Evolutionary conservation across 2,113 vertebrate species (phyloP), one percentile per base, ranked within the genome.

Genomic region (Dinomys branickii): DNA sequence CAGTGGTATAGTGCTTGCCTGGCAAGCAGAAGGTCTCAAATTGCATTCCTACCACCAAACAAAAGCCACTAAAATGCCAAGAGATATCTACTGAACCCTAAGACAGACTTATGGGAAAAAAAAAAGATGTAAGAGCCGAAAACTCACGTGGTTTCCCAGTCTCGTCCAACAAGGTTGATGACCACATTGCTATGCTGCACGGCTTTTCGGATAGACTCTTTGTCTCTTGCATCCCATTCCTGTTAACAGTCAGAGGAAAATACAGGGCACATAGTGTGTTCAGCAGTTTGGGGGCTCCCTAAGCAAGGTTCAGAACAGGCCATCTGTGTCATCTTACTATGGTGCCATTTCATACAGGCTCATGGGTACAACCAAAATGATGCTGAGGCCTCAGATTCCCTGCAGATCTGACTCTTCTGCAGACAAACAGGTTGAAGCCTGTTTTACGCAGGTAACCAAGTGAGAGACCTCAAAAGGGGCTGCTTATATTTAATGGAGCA

Each of bases 141-240:
- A 44, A 90, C 93, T 98, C 98, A 99, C 99, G 96, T 99, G 3
- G 99, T 99, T 98, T 99, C 99, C 99, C 99, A 99, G 47, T 99
- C 99, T 97, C 98, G 98, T 87, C 99, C 99, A 91, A 99, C 98
- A 44, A 99, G 99, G 88, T 99, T 99, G 98, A 99, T 99, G 98
- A 99, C 99, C 65, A 99, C 99, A 28, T 99, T 99, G 85, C 99
- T 99, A 98, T 99, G 97, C 73, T 99, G 98, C 89, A 99, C 85
- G 0, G 99, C 99, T 97, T 94, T 99, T 96, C 97, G 98, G 95
- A 99, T 99, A 50, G 99, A 99, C 77, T 99, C 99, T 98, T 98
- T 99, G 98, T 99, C 98, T 88, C 97, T 99, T 0, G 98, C 96
- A 84, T 99, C 98, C 99, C 99, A 99, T 75, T 99, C 99, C 99